Percentiles rank a stretch among this genome's conserved stretches.
Evolutionary conservation across 2,888 invertebrate genomes (phyloP).

Genomic region (Hedychridium roseum): DNA sequence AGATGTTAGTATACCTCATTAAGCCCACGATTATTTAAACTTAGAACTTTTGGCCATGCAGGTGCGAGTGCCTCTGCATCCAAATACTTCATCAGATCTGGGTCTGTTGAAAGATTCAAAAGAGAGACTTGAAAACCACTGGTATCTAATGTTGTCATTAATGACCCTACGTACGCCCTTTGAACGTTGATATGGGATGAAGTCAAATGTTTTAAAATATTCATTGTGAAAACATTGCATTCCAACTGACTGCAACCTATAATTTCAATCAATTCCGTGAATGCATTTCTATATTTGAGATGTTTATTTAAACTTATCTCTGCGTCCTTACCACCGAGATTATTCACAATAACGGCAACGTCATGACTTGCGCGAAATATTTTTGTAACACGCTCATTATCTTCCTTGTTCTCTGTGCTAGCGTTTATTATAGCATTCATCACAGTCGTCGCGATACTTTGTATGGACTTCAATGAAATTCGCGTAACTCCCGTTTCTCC

Average conservation of each 20-base stretch:
- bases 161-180: slow-evolving; percentile 58
- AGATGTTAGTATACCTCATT: slow-evolving; percentile 19
- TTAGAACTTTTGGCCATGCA: slow-evolving; percentile 66
- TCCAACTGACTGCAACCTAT: slow-evolving; percentile 66
- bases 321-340: slow-evolving; percentile 71
- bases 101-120: slow-evolving; percentile 65
- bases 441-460: slow-evolving; percentile 20
- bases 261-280: too few species aligned
- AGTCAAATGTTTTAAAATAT: slow-evolving; percentile 51
- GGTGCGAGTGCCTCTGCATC: slow-evolving; percentile 68
- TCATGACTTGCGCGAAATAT: slow-evolving; percentile 38
- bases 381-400: neutral
- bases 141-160: slow-evolving; percentile 78
- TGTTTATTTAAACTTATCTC: too few species aligned
- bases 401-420: slow-evolving; percentile 5
- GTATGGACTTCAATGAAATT: slow-evolving; percentile 61
- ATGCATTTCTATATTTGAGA: too few species aligned
- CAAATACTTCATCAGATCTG: slow-evolving; percentile 66
- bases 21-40: slow-evolving; percentile 10
- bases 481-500: slow-evolving; percentile 68
- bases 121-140: slow-evolving; percentile 80
- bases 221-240: slow-evolving; percentile 48
- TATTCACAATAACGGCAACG: slow-evolving; percentile 76
- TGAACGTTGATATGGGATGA: slow-evolving; percentile 35
- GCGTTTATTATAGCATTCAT: slow-evolving; percentile 6